A percentile compares a stretch with the other conserved stretches of the same genome.
Conservation (phyloP, 2,888 invertebrate species). For the Drosophila phalerata region DNA sequence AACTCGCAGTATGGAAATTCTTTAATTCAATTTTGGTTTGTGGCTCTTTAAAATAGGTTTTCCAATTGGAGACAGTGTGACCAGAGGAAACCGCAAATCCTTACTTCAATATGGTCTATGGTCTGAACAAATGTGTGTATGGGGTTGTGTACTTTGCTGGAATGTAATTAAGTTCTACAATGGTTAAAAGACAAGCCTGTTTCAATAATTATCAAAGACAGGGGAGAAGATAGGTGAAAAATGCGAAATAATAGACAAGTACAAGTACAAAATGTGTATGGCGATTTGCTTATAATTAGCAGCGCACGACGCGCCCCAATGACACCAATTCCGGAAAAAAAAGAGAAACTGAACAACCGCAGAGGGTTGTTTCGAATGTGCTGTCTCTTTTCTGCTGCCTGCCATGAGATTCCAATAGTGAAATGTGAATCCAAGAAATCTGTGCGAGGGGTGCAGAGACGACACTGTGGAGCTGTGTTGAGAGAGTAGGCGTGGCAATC, state of each 20-base stretch:
- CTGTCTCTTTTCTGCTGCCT: slow-evolving; percentile 15
- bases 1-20: slow-evolving; percentile 4
- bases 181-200: slow-evolving; percentile 21
- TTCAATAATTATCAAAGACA: slow-evolving; percentile 41
- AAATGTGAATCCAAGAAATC: slow-evolving; percentile 36
- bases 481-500: slow-evolving; percentile 53
- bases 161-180: slow-evolving; percentile 49
- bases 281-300: slow-evolving; percentile 74
- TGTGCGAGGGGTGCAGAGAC: slow-evolving; percentile 22
- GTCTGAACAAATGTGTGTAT: neutral
- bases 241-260: slow-evolving; percentile 28
- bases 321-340: slow-evolving; percentile 80
- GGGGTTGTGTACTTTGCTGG: neutral
- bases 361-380: slow-evolving; percentile 52
- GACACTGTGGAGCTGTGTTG: slow-evolving; percentile 18
- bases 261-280: slow-evolving; percentile 32
- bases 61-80: slow-evolving; percentile 14
- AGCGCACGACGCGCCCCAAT: slow-evolving; percentile 78
- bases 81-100: neutral
- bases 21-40: neutral
- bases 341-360: slow-evolving; percentile 39
- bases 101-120: neutral
- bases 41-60: slow-evolving; percentile 35
- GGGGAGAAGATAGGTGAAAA: slow-evolving; percentile 7
- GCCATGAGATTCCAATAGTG: slow-evolving; percentile 52